Conservation (phyloP, 2,888 invertebrate species). For the Volucella inflata region DNA sequence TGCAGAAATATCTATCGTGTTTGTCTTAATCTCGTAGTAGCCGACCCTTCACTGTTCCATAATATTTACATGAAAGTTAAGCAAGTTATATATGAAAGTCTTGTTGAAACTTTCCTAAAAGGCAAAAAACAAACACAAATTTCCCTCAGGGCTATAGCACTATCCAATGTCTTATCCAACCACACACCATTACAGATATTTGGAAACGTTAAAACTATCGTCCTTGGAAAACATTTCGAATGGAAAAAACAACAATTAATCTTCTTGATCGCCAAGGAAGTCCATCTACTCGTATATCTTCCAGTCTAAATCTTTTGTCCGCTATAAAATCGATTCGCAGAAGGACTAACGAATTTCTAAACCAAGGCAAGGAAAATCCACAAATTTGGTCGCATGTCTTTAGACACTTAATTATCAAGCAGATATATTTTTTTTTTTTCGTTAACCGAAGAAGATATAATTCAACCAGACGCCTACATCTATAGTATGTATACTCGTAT, state of each 20-base stretch:
- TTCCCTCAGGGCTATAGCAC: too few relatives aligned
- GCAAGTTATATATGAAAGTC: too few relatives aligned
- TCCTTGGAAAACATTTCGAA: constrained; percentile 46
- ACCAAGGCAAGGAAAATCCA: constrained; percentile 45
- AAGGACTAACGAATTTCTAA: constrained; percentile 39
- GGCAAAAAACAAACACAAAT: too few relatives aligned
- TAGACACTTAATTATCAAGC: constrained; percentile 55
- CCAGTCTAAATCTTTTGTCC: constrained; percentile 41
- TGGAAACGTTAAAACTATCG: constrained; percentile 10
- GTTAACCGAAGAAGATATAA: constrained; percentile 15
- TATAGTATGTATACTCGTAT: too few relatives aligned
- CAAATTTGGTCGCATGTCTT: constrained; percentile 63
- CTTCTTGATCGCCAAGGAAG: constrained; percentile 32
- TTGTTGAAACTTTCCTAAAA: too few relatives aligned
- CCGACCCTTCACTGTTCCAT: too few relatives aligned
- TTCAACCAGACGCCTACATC: constrained; percentile 37
- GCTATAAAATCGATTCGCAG: constrained; percentile 71
- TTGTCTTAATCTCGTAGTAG: too few relatives aligned
- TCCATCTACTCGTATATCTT: constrained; percentile 23
- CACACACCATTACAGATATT: background rate
- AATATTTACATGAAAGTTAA: too few relatives aligned
- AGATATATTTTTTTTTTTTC: constrained; percentile 12
- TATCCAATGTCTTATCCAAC: too few relatives aligned
- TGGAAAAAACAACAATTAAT: constrained; percentile 55
- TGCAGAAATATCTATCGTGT: too few relatives aligned